These are phyloP conservation scores for Saguinus midas DNA, from an alignment of 2,113 vertebrate species.

Conservation along the genomic window DNA sequence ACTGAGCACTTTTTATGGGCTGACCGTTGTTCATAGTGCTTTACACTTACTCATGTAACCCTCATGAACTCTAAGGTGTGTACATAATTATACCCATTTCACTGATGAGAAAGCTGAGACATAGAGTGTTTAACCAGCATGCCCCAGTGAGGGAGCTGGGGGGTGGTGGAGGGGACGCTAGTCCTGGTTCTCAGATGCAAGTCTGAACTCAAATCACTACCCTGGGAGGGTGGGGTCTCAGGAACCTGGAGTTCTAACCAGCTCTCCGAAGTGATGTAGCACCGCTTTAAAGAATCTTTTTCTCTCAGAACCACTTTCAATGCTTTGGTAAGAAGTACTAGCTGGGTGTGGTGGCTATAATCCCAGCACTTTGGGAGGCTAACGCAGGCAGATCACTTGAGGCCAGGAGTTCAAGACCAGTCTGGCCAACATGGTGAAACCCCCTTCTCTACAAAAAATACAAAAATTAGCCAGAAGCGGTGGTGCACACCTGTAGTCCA, in stretches of 20 bases:
- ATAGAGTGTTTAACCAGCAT: background rate
- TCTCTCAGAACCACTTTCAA: background rate
- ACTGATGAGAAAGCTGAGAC: background rate
- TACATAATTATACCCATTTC: background rate
- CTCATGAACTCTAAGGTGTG: fast-evolving
- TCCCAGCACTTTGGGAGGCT: too few relatives aligned
- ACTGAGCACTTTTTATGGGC: background rate
- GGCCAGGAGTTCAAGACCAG: too few relatives aligned
- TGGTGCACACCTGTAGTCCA: too few relatives aligned
- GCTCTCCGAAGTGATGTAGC: background rate
- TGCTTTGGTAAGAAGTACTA: background rate
- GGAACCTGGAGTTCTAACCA: background rate
- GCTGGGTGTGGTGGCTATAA: too few relatives aligned
- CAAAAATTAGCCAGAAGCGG: too few relatives aligned
- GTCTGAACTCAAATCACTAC: background rate
- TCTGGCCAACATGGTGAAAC: too few relatives aligned
- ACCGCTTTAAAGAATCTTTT: background rate
- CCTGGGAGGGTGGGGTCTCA: background rate
- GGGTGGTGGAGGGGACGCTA: background rate
- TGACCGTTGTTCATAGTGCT: background rate
- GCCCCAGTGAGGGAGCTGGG: background rate
- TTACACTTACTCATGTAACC: background rate
- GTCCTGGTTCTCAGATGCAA: background rate
- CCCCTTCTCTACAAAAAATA: too few relatives aligned
- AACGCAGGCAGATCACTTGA: too few relatives aligned